Evolutionary conservation across 1,140 invertebrate genomes (phyloP), one percentile per base, ranked within the genome.

Genomic region (Mycetomoellerius zeteki): DNA sequence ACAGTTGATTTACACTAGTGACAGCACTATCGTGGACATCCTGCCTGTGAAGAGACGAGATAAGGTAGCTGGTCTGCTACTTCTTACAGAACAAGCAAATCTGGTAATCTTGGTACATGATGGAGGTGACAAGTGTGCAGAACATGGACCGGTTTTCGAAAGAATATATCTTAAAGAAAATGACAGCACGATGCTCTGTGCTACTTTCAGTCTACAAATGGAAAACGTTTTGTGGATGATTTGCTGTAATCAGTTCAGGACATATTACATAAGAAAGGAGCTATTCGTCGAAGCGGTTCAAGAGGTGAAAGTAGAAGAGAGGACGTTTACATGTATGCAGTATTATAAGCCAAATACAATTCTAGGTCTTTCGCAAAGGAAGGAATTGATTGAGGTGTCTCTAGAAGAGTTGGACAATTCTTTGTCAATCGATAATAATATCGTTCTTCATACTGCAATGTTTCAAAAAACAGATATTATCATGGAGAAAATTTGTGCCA

Each of bases 401-500:
- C 71, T 91, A 4, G 75, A 91, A 14, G 12, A 76, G 1, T 3
- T 93, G 4, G 91, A 92, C 24, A 37, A 69, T 2, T 62, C 8
- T 21, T n/a, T 87, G 27, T 19, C 56, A 8, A 0, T 27, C 0
- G 21, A 65, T 2, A 33, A 27, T 1, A 67, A 90, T 21, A 24
- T 91, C 27, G 33, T 89, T 50, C 75, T 95, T 19, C 72, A 86
- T 37, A 7, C 5, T 0, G 76, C 88, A 3, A 95, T 95, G 95
- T 82, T 94, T 12, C 56, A 91, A 27, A 86, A 69, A 27, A 81
- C 89, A 0, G 85, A 93, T 1, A 1, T 82, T 7, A 91, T 94
- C 8, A 85, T 94, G 24, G 89, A 94, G 14, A 77, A 81, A n/a
- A 94, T 95, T 75, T 93, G 80, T 58, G 86, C 91, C 4, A 92